Evolutionary conservation across 2,888 invertebrate genomes (phyloP), one percentile per base, ranked within the genome.

Genomic region (Athripsodes cinereus): DNA sequence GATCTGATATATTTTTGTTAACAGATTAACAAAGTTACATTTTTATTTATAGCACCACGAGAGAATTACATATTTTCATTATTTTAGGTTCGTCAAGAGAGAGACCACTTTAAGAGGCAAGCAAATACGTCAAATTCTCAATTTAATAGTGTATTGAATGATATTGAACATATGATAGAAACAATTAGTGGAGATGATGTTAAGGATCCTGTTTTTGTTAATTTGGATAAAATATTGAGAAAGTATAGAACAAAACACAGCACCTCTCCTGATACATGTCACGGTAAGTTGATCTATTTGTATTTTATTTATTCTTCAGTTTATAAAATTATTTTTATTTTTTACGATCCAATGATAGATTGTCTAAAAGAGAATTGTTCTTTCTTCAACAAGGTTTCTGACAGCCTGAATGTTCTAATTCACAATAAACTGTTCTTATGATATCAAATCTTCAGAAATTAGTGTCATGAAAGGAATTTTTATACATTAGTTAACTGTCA

Each of bases 81-180:
- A n/a, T n/a, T n/a, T n/a, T n/a, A 62, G 62, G 58, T 58, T 19
- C 62, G 57, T 5, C 59, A 58, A 34, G 62, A 62, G 35, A 57
- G 58, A 31, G 62, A 62, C 35, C 35, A 46, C 31, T 60, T 26
- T 18, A 58, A 58, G 51, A 58, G 52, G 19, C 59, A 62, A 40
- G 53, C 53, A 16, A 59, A 57, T 22, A 52, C 52, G 5, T 34
- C 51, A 13, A 59, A 54, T n/a, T 2, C 51, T 5, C 62, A 59
- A 50, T 34, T 65, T 68, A 79, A 69, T 85, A 86, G 67, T 79
- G 76, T 58, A 10, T 40, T 58, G 18, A 58, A 58, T 44, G 58
- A 58, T 20, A 22, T 58, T n/a, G 53, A 58, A 51, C 40, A 50
- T 21, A 31, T 51, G 20, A 20, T 53, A 13, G 48, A 46, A 8